phyloP scores from a whole-genome alignment of 1,140 invertebrate genomes.

The Patella vulgata region DNA sequence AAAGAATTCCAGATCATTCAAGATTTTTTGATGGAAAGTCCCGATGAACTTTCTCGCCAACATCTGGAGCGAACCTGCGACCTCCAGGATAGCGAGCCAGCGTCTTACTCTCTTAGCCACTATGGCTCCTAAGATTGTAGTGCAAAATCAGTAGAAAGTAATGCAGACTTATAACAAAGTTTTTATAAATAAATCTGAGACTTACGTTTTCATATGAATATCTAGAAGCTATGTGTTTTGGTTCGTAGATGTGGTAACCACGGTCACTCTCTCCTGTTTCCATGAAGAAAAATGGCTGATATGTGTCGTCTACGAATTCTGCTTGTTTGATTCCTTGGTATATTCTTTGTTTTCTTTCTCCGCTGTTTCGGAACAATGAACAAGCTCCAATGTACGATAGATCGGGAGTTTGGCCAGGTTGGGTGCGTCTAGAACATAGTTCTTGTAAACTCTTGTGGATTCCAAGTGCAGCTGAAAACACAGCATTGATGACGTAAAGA shows the following conservation, averaged over 20 bases:
- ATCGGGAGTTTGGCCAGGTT: conserved; percentile 6
- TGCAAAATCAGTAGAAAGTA: no score
- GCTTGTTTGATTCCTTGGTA: conserved; percentile 43
- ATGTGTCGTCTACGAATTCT: conserved; percentile 53
- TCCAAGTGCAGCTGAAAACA: conserved; percentile 55
- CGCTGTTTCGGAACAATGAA: conserved; percentile 42
- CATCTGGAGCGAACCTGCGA: no score
- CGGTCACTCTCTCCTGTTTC: conserved; percentile 54
- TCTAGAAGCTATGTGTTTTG: neutral
- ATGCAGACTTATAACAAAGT: no score
- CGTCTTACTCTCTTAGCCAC: no score
- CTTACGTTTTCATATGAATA: conserved; percentile 52
- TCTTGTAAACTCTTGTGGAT: conserved; percentile 45
- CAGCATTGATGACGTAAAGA: conserved; percentile 61
- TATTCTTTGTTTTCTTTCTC: conserved; percentile 48
- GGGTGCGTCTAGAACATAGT: conserved; percentile 31
- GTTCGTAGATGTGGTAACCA: conserved; percentile 62
- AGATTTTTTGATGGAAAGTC: no score
- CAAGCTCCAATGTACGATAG: no score
- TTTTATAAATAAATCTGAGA: no score
- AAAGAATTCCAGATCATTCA: no score
- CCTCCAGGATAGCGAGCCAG: no score
- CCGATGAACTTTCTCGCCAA: no score
- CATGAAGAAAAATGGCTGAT: conserved; percentile 57
- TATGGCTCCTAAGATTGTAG: no score